These are phyloP conservation scores for Heliconius nattereri DNA, from an alignment of 1,140 invertebrate genomes.

Conservation along the genomic window DNA sequence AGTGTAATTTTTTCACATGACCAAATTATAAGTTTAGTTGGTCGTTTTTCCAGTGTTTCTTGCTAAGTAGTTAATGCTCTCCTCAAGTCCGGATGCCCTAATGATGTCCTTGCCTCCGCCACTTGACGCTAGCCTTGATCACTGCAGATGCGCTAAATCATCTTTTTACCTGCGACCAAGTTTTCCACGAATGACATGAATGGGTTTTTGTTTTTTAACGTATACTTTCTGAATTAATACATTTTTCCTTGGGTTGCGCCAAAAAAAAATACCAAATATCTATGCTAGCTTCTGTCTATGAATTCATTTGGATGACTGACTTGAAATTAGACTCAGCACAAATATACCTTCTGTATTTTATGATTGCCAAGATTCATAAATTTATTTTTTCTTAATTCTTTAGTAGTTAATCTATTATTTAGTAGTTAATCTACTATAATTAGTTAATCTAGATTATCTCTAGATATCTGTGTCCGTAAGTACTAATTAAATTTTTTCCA, in stretches of 20 bases:
- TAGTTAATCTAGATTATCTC: no score
- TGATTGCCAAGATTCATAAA: no score
- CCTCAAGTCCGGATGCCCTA: conserved; percentile 8
- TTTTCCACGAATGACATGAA: neutral
- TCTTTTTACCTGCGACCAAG: neutral
- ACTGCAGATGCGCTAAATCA: neutral
- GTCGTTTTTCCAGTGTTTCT: conserved; percentile 8
- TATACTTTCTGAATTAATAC: neutral
- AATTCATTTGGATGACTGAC: neutral
- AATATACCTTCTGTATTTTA: no score
- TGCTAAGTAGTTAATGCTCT: conserved; percentile 18
- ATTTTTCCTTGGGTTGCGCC: neutral
- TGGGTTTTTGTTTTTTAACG: neutral
- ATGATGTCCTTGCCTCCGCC: conserved; percentile 20
- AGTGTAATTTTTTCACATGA: neutral
- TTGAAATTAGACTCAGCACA: neutral
- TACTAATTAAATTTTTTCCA: no score
- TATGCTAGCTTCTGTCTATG: neutral
- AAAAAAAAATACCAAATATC: neutral
- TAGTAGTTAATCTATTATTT: no score
- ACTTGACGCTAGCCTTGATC: neutral
- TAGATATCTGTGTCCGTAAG: no score
- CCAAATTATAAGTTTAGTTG: conserved; percentile 1
- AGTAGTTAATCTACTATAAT: no score
- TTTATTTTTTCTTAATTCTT: no score